A percentile compares a stretch with the other conserved stretches of the same genome.
These are phyloP conservation scores for Enteromius thamalakanensis DNA, from an alignment of 2,797 vertebrate species.

Conservation along the genomic window DNA sequence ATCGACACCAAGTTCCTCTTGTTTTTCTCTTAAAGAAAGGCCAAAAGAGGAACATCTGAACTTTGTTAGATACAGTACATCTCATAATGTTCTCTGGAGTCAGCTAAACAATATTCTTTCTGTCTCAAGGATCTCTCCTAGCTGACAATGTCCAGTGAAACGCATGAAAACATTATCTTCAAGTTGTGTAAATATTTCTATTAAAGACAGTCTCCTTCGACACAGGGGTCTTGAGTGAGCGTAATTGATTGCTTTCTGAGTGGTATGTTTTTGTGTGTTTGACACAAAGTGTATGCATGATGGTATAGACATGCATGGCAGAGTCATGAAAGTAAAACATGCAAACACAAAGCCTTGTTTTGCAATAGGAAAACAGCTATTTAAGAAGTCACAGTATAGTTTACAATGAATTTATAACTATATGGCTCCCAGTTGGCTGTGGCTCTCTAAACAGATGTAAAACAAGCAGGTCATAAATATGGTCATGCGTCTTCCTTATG, in stretches of 20 bases:
- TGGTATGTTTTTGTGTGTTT: slow-evolving; percentile 22
- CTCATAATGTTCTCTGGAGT: slow-evolving; percentile 25
- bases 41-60: slow-evolving; percentile 22
- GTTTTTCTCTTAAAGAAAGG: slow-evolving; percentile 30
- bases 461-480: slow-evolving; percentile 41
- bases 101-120: slow-evolving; percentile 15
- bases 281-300: slow-evolving; percentile 9
- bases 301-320: slow-evolving; percentile 5
- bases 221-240: neutral
- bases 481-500: slow-evolving; percentile 24
- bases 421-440: slow-evolving; percentile 40
- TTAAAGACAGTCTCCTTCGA: slow-evolving; percentile 14
- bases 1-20: neutral
- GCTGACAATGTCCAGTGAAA: slow-evolving; percentile 33
- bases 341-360: slow-evolving; percentile 23
- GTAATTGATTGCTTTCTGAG: slow-evolving; percentile 42
- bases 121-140: neutral
- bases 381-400: slow-evolving; percentile 9
- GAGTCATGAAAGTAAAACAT: neutral
- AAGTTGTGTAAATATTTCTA: slow-evolving; percentile 46
- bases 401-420: slow-evolving; percentile 11
- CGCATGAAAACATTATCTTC: slow-evolving; percentile 30
- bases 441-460: slow-evolving; percentile 46
- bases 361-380: slow-evolving; percentile 27
- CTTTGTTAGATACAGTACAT: slow-evolving; percentile 19